These are phyloP conservation scores for Hydrotaea diabolus DNA, from an alignment of 2,888 invertebrate species.

Conservation along the genomic window DNA sequence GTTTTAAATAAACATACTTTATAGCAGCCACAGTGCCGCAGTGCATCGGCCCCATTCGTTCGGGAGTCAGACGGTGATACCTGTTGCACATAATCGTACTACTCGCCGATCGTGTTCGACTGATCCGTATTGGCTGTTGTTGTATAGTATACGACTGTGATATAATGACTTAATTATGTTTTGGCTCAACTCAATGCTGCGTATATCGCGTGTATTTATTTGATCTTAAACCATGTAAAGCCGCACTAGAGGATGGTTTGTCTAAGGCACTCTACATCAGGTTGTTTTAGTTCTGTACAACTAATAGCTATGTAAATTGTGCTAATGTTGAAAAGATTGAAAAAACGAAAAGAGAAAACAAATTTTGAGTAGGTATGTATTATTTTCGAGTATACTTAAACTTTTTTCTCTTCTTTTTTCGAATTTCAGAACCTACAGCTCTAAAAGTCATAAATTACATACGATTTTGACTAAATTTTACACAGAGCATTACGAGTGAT, in stretches of 20 bases:
- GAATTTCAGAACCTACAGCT: too few species aligned
- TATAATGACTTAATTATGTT: conserved; percentile 67
- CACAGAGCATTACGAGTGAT: too few species aligned
- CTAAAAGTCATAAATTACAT: too few species aligned
- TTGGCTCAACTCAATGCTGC: conserved; percentile 38
- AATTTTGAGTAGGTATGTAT: too few species aligned
- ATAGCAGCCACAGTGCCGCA: conserved; percentile 46
- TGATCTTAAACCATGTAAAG: conserved; percentile 50
- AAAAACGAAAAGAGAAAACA: too few species aligned
- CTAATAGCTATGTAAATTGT: too few species aligned
- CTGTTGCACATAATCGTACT: conserved; percentile 21
- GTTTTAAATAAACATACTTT: conserved; percentile 66
- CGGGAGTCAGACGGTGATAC: conserved; percentile 26
- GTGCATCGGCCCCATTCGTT: conserved; percentile 15
- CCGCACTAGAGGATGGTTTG: conserved; percentile 44
- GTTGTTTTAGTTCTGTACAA: too few species aligned
- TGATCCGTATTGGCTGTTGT: neutral
- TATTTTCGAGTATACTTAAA: too few species aligned
- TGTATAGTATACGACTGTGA: conserved; percentile 42
- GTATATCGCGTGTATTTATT: conserved; percentile 46
- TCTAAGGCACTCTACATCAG: conserved; percentile 2
- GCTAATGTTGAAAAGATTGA: too few species aligned
- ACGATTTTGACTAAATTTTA: too few species aligned
- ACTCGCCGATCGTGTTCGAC: neutral
- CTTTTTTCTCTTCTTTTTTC: too few species aligned